These are phyloP conservation scores for Drosophila fuyamai DNA, from an alignment of 1,140 invertebrate genomes.

Conservation along the genomic window DNA sequence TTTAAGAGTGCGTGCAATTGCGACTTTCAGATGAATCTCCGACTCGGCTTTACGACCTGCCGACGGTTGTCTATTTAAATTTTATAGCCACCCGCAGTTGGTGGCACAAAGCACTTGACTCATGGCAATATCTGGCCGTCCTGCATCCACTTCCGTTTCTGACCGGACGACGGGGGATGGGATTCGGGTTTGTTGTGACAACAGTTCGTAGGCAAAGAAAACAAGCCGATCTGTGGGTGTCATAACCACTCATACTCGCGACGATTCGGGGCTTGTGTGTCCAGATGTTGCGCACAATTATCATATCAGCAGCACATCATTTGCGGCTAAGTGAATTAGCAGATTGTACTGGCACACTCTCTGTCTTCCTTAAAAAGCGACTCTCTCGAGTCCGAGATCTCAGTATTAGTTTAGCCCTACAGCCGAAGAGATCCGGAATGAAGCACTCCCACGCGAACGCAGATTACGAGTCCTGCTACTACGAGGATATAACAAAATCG, in stretches of 20 bases:
- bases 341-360: conserved; percentile 51
- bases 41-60: conserved; percentile 43
- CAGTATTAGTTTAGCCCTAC: conserved; percentile 47
- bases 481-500: conserved; percentile 29
- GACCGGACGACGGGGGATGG: conserved; percentile 41
- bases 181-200: conserved; percentile 66
- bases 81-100: conserved; percentile 37
- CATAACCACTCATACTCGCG: conserved; percentile 58
- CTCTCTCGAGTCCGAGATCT: conserved; percentile 14
- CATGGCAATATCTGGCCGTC: conserved; percentile 41
- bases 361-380: conserved; percentile 53
- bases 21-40: conserved; percentile 53
- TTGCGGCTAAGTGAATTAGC: conserved; percentile 74
- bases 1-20: conserved; percentile 68
- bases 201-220: conserved; percentile 48
- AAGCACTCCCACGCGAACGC: conserved; percentile 38
- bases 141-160: conserved; percentile 60
- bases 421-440: conserved; percentile 40
- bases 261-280: conserved; percentile 6
- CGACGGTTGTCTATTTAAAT: conserved; percentile 41
- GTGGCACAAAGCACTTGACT: conserved; percentile 76
- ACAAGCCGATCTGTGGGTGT: conserved; percentile 68
- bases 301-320: conserved; percentile 80
- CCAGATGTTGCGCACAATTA: conserved; percentile 77
- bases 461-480: conserved; percentile 27